Evolutionary conservation across 2,797 vertebrate species (phyloP), one percentile per base, ranked within the genome.

Genomic region (Lepilemur septentrionalis): DNA sequence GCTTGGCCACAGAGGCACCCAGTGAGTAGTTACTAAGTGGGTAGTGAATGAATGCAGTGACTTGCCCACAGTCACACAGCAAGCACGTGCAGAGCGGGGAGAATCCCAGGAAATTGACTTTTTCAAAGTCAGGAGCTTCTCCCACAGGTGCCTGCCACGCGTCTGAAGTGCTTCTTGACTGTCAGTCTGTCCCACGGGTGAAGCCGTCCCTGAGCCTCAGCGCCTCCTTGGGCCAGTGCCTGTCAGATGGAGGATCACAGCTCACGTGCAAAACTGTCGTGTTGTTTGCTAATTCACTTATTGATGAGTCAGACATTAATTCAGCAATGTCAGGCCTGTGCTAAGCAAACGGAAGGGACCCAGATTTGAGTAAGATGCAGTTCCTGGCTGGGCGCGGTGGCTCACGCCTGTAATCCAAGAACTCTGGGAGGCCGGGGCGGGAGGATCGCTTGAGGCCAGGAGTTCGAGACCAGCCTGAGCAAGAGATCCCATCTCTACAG

Each of bases 111-210:
- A 57, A 57, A 14, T 0, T 5, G 30, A 32, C 22, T 30, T 30
- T 46, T 69, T 50, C 84, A 35, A 61, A 76, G 43, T 38, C 59
- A 69, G 57, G 8, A 17, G 10, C 2, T 41, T 69, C 48, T 38
- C 69, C 32, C 48, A 32, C 20, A n/a, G 0, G 14, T 12, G 5
- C 4, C 9, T 67, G 30, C 28, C 7, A 22, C 0, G 14, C 0
- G 0, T 81, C 22, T 32, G 32, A n/a, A 61, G 28, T 25, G 17
- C 7, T 48, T 57, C n/a, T 63, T 30, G n/a, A 23, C n/a, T 32
- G 43, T 61, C 65, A 35, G 14, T 5, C 17, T 12, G 12, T 69
- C 32, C 52, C 14, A 1, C 28, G 7, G 41, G 41, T 15, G 48
- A 79, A 38, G 46, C 50, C 13, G 1, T 3, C 57, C 12, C 23